These are phyloP conservation scores for Malurus elegans DNA, from an alignment of 2,113 vertebrate genomes.

Conservation along the genomic window DNA sequence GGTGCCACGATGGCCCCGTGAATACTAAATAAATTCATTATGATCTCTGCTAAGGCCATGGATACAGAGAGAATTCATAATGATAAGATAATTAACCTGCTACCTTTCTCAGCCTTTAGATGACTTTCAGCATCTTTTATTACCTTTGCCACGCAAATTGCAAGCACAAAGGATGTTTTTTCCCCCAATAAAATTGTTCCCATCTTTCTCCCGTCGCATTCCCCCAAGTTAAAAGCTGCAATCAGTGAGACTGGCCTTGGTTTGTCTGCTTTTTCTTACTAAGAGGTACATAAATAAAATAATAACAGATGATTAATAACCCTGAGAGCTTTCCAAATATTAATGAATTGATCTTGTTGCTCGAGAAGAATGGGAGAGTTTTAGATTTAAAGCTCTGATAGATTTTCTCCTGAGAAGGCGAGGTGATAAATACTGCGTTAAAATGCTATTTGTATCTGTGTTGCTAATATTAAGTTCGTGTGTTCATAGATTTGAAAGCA, in stretches of 20 bases:
- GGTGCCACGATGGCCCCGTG: background rate
- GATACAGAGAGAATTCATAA: slow-evolving; percentile 38
- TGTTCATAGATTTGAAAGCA: slow-evolving; percentile 39
- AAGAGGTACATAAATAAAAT: slow-evolving; percentile 56
- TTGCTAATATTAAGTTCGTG: slow-evolving; percentile 39
- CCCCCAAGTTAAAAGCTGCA: background rate
- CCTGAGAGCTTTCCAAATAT: slow-evolving; percentile 54
- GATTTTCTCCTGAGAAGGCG: slow-evolving; percentile 25
- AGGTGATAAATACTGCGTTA: slow-evolving; percentile 45
- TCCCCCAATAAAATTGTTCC: background rate
- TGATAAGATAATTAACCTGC: slow-evolving; percentile 52
- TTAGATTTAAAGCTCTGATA: slow-evolving; percentile 62
- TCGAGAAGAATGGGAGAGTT: slow-evolving; percentile 43
- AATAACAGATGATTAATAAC: slow-evolving; percentile 60
- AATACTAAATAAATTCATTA: slow-evolving; percentile 60
- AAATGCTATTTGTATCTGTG: slow-evolving; percentile 60
- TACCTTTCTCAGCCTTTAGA: slow-evolving; percentile 6
- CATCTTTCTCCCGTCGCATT: background rate
- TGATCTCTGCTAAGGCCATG: background rate
- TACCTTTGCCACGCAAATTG: background rate
- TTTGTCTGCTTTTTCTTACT: background rate
- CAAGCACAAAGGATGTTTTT: background rate
- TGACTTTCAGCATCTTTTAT: background rate
- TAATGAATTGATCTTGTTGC: slow-evolving; percentile 67
- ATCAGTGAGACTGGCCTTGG: background rate